Percentiles rank a stretch among this genome's conserved stretches.
These are phyloP conservation scores for Antedon mediterranea DNA, from an alignment of 53 echinoderm and acorn worm genomes.

Conservation along the genomic window DNA sequence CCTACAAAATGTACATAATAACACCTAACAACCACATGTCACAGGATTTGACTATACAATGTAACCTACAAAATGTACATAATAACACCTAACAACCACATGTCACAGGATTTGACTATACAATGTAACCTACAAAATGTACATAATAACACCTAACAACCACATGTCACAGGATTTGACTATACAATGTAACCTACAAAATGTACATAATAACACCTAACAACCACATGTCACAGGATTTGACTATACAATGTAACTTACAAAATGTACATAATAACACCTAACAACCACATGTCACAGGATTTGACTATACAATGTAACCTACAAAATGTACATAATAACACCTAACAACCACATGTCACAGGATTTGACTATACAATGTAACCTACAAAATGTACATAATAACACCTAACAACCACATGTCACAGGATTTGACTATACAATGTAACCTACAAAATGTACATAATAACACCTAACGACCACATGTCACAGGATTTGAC, in stretches of 20 bases:
- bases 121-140: too few species aligned
- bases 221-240: slow-evolving; percentile 99
- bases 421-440: slow-evolving; percentile 98
- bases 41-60: slow-evolving; percentile 98
- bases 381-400: slow-evolving; percentile 99
- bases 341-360: slow-evolving; percentile 99
- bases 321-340: slow-evolving; percentile 97
- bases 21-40: slow-evolving; percentile 99
- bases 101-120: slow-evolving; percentile 98
- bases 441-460: too few species aligned
- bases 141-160: slow-evolving; percentile 99
- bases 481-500: slow-evolving; percentile 99
- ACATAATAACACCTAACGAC: slow-evolving; percentile 99
- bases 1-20: slow-evolving; percentile 97
- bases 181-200: too few species aligned
- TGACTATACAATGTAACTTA: too few species aligned
- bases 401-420: slow-evolving; percentile 99
- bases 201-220: slow-evolving; percentile 99
- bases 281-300: slow-evolving; percentile 99
- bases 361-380: slow-evolving; percentile 98
- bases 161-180: slow-evolving; percentile 99
- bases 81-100: slow-evolving; percentile 99
- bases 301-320: too few species aligned
- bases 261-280: slow-evolving; percentile 98
- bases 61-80: slow-evolving; percentile 99